phyloP scores from a whole-genome alignment of 2,797 vertebrate genomes.

The Rhabdomys pumilio region DNA sequence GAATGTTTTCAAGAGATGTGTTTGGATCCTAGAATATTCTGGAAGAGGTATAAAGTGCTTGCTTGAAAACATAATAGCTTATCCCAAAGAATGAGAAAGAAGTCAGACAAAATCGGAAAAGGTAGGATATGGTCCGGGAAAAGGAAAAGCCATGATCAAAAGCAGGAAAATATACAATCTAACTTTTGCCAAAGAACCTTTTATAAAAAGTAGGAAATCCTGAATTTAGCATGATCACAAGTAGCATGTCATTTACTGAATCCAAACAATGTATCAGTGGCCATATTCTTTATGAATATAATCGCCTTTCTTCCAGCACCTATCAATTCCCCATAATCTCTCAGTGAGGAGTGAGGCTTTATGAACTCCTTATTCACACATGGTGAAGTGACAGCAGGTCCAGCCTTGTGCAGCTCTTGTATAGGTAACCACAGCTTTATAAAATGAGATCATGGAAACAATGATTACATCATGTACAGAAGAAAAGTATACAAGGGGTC shows the following conservation, averaged over 20 bases:
- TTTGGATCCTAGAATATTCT: neutral
- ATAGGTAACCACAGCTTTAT: neutral
- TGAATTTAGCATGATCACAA: neutral
- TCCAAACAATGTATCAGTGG: neutral
- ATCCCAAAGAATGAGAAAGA: neutral
- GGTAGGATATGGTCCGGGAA: neutral
- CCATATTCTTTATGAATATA: neutral
- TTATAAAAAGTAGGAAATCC: neutral
- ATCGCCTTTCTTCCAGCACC: neutral
- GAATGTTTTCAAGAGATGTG: neutral
- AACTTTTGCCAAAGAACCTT: neutral
- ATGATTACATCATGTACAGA: neutral
- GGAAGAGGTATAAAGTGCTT: neutral
- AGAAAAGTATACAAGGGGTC: neutral
- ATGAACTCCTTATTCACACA: neutral
- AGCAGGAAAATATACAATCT: neutral
- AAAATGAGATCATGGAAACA: neutral
- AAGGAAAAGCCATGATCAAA: neutral
- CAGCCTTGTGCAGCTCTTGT: neutral
- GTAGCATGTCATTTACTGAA: neutral
- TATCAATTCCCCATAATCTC: neutral
- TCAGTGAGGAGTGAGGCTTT: neutral
- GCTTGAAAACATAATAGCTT: neutral
- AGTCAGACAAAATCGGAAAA: neutral
- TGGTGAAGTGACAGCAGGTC: neutral